Evolutionary conservation across 2,113 vertebrate genomes (phyloP).

Genomic region (Epinephelus fuscoguttatus): DNA sequence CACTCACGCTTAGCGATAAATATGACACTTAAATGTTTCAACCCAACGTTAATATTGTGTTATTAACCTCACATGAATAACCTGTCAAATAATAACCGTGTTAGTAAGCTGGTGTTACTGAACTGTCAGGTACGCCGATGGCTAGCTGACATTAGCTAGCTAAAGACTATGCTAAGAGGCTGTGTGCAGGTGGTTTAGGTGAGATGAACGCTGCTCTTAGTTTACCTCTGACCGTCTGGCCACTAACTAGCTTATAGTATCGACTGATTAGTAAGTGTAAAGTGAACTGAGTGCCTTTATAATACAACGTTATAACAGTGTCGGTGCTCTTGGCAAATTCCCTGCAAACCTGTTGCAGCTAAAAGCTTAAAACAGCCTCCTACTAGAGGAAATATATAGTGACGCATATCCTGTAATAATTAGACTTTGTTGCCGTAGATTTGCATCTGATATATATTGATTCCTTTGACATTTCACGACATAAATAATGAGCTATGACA

Average conservation of each 20-base stretch:
- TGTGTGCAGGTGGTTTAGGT: slow-evolving; percentile 6
- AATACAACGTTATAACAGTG: background rate
- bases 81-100: background rate
- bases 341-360: slow-evolving; percentile 19
- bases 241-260: background rate
- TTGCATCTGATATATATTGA: background rate
- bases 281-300: background rate
- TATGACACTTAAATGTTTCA: background rate
- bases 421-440: too few relatives aligned
- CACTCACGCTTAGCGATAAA: background rate
- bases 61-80: background rate
- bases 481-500: background rate
- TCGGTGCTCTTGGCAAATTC: background rate
- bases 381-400: background rate
- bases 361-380: background rate
- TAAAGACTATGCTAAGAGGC: background rate
- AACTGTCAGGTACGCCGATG: background rate
- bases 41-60: accelerated
- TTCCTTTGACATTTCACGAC: background rate
- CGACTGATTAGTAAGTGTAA: background rate
- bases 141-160: slow-evolving; percentile 1
- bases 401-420: background rate
- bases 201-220: background rate
- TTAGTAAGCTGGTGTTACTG: background rate
- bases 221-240: background rate